phyloP scores from a whole-genome alignment of 1,140 invertebrate species.

The Hormaphis cornu region DNA sequence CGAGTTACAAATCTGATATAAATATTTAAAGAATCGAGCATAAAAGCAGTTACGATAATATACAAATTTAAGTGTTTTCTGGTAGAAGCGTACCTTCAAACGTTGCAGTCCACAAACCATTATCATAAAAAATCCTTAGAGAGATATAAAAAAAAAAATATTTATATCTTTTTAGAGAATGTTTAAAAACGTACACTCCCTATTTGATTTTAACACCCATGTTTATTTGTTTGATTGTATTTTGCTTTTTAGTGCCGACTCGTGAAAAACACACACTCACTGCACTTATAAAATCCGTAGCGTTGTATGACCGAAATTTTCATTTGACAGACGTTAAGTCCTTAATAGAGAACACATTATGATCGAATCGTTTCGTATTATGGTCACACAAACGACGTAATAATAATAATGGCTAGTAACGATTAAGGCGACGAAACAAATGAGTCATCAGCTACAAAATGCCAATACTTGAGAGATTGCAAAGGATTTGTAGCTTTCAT shows the following conservation, averaged over 20 bases:
- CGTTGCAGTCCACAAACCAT: neutral
- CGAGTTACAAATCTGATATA: no score
- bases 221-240: slow-evolving; percentile 4
- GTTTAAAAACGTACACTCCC: neutral
- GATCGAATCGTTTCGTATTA: no score
- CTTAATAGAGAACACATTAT: no score
- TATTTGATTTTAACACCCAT: slow-evolving; percentile 2
- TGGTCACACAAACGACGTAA: no score
- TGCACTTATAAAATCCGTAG: neutral
- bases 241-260: neutral
- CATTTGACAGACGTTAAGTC: no score
- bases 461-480: no score
- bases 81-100: neutral
- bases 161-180: neutral
- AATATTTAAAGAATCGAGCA: neutral
- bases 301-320: neutral
- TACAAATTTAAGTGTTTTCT: neutral
- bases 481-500: no score
- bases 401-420: no score
- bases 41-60: neutral
- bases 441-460: no score
- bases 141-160: slow-evolving; percentile 8
- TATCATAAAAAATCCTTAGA: neutral
- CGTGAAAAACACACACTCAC: neutral
- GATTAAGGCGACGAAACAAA: no score